These are phyloP conservation scores for Pseudolaguvia tuberculata DNA, from an alignment of 2,113 vertebrate genomes.

Conservation along the genomic window DNA sequence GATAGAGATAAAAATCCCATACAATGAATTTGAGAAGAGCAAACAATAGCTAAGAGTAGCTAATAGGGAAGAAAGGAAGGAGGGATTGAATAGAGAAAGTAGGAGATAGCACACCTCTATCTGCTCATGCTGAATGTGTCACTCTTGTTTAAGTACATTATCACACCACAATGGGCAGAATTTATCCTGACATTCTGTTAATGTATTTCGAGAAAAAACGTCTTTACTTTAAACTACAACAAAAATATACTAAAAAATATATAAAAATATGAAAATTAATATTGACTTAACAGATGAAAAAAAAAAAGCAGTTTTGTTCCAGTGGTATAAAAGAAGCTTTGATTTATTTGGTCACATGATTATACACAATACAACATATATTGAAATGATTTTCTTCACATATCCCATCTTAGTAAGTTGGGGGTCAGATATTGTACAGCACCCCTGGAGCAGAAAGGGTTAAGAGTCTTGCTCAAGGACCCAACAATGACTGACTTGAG, in stretches of 20 bases:
- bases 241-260: not conserved
- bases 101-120: not conserved
- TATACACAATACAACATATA: too few relatives aligned
- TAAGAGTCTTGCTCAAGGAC: too few relatives aligned
- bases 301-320: conserved; percentile 52
- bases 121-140: not conserved
- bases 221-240: not conserved
- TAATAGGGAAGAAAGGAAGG: not conserved
- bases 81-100: not conserved
- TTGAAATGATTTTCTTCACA: too few relatives aligned
- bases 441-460: too few relatives aligned
- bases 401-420: too few relatives aligned
- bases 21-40: too few relatives aligned
- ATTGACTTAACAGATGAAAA: not conserved
- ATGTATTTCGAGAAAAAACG: not conserved
- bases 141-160: not conserved
- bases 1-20: too few relatives aligned
- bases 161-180: not conserved
- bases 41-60: too few relatives aligned
- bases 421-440: too few relatives aligned
- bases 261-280: not conserved
- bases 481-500: conserved; percentile 54
- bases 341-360: too few relatives aligned
- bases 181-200: not conserved
- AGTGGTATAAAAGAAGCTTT: conserved; percentile 49